phyloP scores from a whole-genome alignment of 2,888 invertebrate genomes.

The Troilus luridus region DNA sequence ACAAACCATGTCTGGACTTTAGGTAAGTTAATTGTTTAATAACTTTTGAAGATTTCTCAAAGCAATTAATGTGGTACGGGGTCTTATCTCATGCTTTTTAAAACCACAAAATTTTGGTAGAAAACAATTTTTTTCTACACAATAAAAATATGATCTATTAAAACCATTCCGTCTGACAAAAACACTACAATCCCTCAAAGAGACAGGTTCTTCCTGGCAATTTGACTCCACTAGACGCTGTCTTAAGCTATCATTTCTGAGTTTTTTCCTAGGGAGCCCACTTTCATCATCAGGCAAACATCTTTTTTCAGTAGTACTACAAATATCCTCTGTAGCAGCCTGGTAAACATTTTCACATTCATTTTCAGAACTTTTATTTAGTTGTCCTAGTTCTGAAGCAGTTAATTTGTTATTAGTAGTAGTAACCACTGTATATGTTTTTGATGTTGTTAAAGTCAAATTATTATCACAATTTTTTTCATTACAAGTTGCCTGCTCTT shows the following conservation, averaged over 20 bases:
- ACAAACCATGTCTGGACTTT: neutral
- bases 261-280: neutral
- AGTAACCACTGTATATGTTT: neutral
- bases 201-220: neutral
- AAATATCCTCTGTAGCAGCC: neutral
- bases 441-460: neutral
- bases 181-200: neutral
- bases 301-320: neutral
- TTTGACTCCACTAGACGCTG: neutral
- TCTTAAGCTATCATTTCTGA: neutral
- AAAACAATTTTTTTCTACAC: neutral
- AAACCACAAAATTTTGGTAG: slow-evolving; percentile 33
- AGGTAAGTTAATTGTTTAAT: neutral
- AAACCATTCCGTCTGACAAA: neutral
- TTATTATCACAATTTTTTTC: too few species aligned
- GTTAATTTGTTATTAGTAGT: neutral
- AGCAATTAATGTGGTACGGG: neutral
- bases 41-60: neutral
- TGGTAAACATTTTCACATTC: neutral
- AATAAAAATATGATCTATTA: neutral
- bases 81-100: slow-evolving; percentile 42
- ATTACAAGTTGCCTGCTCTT: neutral
- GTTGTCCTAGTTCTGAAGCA: neutral
- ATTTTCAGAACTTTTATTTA: neutral
- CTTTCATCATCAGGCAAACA: neutral